Percentiles rank a stretch among this genome's conserved stretches.
These are phyloP conservation scores for Serinus canaria DNA, from an alignment of 2,113 vertebrate species.

Conservation along the genomic window DNA sequence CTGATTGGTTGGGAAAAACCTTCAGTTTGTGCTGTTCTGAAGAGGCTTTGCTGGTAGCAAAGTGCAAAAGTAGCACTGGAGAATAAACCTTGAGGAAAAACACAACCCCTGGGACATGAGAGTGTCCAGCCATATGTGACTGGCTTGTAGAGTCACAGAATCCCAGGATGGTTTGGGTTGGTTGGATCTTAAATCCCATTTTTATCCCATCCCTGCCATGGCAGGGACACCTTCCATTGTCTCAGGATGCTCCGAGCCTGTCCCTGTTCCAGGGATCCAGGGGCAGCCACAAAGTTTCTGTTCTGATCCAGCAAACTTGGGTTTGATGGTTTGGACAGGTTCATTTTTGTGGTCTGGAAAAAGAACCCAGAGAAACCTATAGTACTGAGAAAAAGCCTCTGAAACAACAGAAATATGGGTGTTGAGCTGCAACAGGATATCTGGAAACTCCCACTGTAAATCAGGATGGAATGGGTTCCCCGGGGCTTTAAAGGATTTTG, in stretches of 20 bases:
- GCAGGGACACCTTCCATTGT: neutral
- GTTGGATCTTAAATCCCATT: neutral
- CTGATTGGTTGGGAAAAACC: neutral
- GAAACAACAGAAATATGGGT: accelerated
- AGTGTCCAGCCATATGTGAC: too few species aligned
- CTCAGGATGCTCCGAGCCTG: neutral
- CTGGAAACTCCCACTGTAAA: neutral
- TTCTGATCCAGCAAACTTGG: neutral
- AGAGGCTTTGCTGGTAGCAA: neutral
- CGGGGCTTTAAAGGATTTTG: neutral
- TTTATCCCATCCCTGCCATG: neutral
- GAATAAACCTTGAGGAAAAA: neutral
- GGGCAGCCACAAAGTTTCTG: neutral
- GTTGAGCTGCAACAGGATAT: accelerated
- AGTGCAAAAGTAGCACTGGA: neutral
- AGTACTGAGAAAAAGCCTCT: accelerated
- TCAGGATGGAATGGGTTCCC: neutral
- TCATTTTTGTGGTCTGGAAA: neutral
- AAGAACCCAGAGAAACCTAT: neutral
- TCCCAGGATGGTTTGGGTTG: neutral
- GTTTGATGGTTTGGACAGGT: neutral
- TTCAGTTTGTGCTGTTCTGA: neutral
- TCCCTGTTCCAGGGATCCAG: neutral
- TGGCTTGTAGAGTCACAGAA: neutral
- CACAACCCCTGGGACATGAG: accelerated